These are phyloP conservation scores for Tetheella fluctuosa DNA, from an alignment of 2,888 invertebrate species.

Conservation along the genomic window DNA sequence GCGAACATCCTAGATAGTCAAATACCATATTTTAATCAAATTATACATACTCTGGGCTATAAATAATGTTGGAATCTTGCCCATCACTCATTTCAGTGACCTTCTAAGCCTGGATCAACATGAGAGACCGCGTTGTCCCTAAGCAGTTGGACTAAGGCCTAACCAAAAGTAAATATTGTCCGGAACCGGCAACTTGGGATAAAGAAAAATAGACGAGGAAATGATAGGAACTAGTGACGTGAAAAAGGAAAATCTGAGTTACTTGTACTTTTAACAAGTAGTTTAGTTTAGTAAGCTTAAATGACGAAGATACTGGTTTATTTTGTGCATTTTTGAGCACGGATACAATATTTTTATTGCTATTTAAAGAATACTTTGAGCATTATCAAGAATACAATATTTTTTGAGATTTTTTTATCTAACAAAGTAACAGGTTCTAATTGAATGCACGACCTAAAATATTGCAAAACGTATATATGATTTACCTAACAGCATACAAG, in stretches of 20 bases:
- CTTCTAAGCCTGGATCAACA: constrained; percentile 13
- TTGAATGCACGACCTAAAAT: no score
- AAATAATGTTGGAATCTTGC: constrained; percentile 8
- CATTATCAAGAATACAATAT: no score
- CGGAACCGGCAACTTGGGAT: constrained; percentile 7
- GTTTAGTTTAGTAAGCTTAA: background rate
- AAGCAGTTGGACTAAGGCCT: constrained; percentile 11
- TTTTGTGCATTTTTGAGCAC: background rate
- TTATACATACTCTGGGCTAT: background rate
- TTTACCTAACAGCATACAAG: no score
- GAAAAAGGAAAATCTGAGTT: background rate
- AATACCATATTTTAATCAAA: no score
- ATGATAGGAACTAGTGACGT: background rate
- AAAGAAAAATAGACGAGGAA: constrained; percentile 11
- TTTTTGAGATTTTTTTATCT: no score
- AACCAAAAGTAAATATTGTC: constrained; percentile 13
- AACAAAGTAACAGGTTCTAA: no score
- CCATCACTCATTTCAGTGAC: constrained; percentile 12
- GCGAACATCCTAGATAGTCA: no score
- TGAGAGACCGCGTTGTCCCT: constrained; percentile 11
- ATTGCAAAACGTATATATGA: no score
- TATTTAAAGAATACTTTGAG: no score
- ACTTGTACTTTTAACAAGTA: background rate
- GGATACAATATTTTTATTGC: no score
- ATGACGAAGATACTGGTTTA: background rate